Conservation (phyloP, 2,888 invertebrate genomes). For the Diarsia brunnea region DNA sequence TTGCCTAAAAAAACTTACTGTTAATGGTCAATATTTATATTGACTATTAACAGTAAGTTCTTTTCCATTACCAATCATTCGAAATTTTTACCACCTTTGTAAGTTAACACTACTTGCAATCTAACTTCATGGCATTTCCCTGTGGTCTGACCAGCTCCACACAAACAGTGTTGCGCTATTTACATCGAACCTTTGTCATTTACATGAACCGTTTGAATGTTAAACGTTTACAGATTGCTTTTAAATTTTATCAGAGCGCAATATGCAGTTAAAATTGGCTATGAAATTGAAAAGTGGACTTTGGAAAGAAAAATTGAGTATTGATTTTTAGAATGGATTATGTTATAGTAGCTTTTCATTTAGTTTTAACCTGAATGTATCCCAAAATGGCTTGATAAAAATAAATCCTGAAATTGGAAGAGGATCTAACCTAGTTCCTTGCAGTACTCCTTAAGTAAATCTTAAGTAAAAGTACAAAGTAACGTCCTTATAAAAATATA, state of each 20-base stretch:
- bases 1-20: no score
- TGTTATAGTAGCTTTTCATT: not conserved
- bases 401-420: not conserved
- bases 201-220: conserved; percentile 73
- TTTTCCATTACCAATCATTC: not conserved
- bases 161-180: conserved; percentile 81
- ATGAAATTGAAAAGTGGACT: conserved; percentile 9
- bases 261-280: conserved; percentile 48
- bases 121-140: conserved; percentile 33
- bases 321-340: not conserved
- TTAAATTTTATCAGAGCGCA: conserved; percentile 72
- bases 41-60: no score
- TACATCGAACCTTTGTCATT: conserved; percentile 84
- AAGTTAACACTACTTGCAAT: conserved; percentile 18
- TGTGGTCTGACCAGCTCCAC: conserved; percentile 70
- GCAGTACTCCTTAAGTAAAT: conserved; percentile 1
- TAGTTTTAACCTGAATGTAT: not conserved
- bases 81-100: not conserved
- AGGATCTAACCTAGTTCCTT: conserved; percentile 1
- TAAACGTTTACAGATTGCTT: conserved; percentile 73
- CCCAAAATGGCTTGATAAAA: not conserved
- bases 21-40: no score
- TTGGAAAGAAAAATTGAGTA: not conserved
- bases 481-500: not conserved
- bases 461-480: not conserved